Evolutionary conservation across 1,140 invertebrate species (phyloP).

Genomic region (Ooceraea biroi): DNA sequence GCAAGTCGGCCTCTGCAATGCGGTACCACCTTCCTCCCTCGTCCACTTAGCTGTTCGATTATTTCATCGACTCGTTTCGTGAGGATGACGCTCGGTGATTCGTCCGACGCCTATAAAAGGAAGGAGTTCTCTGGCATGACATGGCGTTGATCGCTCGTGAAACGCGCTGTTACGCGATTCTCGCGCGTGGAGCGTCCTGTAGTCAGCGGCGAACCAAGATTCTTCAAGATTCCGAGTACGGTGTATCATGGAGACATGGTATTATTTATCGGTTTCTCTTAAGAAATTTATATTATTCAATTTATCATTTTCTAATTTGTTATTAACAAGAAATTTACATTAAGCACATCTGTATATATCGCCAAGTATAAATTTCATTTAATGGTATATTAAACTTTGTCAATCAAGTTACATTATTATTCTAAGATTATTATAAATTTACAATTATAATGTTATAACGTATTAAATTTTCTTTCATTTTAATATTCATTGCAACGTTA

Average conservation of each 20-base stretch:
- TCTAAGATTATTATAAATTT: background rate
- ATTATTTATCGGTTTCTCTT: too few relatives aligned
- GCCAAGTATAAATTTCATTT: background rate
- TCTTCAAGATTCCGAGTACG: background rate
- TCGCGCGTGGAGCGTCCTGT: slow-evolving; percentile 44
- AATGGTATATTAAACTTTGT: background rate
- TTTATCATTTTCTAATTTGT: background rate
- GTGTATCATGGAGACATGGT: background rate
- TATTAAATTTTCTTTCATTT: background rate
- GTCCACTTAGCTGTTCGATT: background rate
- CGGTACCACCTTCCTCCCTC: background rate
- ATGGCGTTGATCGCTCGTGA: background rate
- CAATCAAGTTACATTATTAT: background rate
- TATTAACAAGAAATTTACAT: background rate
- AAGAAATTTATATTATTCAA: too few relatives aligned
- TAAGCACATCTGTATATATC: background rate
- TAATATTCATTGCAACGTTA: background rate
- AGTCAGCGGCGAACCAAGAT: slow-evolving; percentile 14
- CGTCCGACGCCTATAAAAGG: slow-evolving; percentile 39
- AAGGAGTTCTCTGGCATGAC: background rate
- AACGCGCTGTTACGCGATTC: slow-evolving; percentile 5
- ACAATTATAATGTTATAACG: background rate
- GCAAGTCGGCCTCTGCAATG: background rate
- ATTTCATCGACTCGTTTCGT: slow-evolving; percentile 6
- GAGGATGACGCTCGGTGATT: slow-evolving; percentile 22